Conservation (phyloP, 2,888 invertebrate genomes). For the Nomada fabriciana region DNA sequence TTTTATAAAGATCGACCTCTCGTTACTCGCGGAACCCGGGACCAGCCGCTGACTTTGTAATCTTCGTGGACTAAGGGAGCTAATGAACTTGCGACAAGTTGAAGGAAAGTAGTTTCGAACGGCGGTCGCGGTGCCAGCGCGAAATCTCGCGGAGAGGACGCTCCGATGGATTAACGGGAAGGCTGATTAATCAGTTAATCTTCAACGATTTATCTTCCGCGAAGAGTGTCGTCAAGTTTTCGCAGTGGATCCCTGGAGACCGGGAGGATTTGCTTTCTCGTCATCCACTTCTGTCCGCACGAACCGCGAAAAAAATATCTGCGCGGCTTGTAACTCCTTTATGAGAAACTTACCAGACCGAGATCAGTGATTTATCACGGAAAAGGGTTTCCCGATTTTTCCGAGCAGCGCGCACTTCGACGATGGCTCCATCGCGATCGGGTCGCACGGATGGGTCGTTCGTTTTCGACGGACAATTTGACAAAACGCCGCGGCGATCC, state of each 20-base stretch:
- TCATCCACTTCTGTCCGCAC: not conserved
- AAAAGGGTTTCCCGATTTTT: conserved; percentile 1
- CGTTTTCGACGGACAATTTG: conserved; percentile 21
- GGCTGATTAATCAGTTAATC: conserved; percentile 44
- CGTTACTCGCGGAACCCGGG: not conserved
- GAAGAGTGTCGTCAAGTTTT: not conserved
- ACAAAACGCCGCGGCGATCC: conserved; percentile 16
- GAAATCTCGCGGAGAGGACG: conserved; percentile 15
- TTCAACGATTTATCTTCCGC: conserved; percentile 26
- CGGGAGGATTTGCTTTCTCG: not conserved
- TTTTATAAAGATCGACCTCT: too few species aligned
- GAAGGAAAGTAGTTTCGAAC: conserved; percentile 1
- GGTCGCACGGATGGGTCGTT: not conserved
- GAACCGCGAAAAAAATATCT: not conserved
- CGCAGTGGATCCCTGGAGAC: not conserved
- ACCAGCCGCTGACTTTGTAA: not conserved
- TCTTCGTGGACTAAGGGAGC: not conserved
- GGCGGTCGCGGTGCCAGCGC: not conserved
- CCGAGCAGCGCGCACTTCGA: not conserved
- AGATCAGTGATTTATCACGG: not conserved
- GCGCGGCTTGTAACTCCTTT: conserved; percentile 12
- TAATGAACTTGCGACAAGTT: conserved; percentile 7
- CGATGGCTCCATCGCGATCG: not conserved
- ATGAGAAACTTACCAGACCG: conserved; percentile 21
- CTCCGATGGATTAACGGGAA: conserved; percentile 38